Conservation (phyloP, 2,113 vertebrate genomes). For the Zosterops hypoxanthus region DNA sequence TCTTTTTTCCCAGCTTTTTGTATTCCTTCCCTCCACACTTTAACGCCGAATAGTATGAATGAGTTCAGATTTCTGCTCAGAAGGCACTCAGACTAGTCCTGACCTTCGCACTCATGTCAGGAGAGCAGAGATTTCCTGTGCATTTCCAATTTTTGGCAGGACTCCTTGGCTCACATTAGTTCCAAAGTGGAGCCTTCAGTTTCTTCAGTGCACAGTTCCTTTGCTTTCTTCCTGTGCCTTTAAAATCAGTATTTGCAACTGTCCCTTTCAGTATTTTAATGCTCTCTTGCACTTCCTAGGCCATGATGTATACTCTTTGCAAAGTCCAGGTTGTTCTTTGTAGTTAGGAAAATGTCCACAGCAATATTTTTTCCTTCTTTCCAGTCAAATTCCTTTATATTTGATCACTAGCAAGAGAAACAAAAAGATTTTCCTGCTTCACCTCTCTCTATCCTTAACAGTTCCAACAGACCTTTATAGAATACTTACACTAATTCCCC, state of each 20-base stretch:
- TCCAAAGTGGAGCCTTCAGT: background rate
- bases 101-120: background rate
- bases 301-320: fast-evolving
- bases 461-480: background rate
- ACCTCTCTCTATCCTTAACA: background rate
- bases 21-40: background rate
- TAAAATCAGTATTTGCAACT: background rate
- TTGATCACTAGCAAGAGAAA: background rate
- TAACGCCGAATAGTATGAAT: background rate
- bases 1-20: background rate
- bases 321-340: background rate
- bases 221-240: background rate
- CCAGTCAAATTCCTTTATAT: background rate
- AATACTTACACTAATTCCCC: too few relatives aligned
- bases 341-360: background rate
- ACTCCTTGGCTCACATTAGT: background rate
- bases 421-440: background rate
- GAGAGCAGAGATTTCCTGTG: background rate
- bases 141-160: background rate
- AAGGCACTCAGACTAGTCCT: background rate
- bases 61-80: background rate
- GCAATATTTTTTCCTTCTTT: background rate
- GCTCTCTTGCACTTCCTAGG: background rate
- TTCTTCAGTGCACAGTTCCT: background rate
- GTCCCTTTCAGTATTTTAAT: background rate